Conservation (phyloP, 30 jellyfish, hydroid and myxozoan genomes). For the Phacellophora camtschatica region DNA sequence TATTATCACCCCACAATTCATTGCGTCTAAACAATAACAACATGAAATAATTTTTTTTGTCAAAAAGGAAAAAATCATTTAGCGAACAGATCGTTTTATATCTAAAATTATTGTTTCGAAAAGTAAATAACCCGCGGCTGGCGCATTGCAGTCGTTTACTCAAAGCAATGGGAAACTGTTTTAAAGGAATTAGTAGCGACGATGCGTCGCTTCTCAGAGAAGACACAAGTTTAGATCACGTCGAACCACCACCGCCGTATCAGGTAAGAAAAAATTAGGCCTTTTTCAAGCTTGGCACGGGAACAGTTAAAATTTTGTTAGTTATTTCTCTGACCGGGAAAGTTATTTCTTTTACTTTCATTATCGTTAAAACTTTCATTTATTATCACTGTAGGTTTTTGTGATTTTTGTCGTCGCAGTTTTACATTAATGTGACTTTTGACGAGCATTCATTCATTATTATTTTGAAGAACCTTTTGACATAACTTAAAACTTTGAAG, state of each 20-base stretch:
- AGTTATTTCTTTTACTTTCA: background rate
- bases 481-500: too few relatives aligned
- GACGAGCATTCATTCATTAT: too few relatives aligned
- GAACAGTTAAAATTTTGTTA: background rate
- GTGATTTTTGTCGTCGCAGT: background rate
- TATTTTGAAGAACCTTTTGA: too few relatives aligned
- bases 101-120: background rate
- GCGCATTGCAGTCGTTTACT: too few relatives aligned
- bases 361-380: background rate
- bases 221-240: constrained; percentile 73
- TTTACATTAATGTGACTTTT: too few relatives aligned
- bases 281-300: background rate
- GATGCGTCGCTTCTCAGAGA: constrained; percentile 66
- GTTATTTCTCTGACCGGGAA: background rate
- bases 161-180: constrained; percentile 64
- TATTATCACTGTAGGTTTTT: background rate
- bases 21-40: too few relatives aligned
- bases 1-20: too few relatives aligned
- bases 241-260: constrained; percentile 86
- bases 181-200: constrained; percentile 61
- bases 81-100: too few relatives aligned
- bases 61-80: too few relatives aligned
- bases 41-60: too few relatives aligned
- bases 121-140: background rate
- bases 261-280: constrained; percentile 45